Evolutionary conservation across 2,797 vertebrate genomes (phyloP).

Genomic region (Natrix natrix): DNA sequence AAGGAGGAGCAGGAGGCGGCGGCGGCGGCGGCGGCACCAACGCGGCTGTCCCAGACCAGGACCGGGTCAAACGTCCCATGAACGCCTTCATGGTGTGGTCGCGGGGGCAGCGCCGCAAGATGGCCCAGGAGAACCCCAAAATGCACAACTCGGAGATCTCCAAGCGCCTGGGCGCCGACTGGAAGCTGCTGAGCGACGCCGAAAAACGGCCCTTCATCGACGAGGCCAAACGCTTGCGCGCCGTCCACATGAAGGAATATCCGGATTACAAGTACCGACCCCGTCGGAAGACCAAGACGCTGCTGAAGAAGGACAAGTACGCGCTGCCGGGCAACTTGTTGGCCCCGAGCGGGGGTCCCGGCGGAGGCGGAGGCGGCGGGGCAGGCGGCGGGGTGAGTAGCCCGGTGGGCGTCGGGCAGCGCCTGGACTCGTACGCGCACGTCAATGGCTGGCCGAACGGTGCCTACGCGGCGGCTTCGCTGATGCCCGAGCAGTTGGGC

Average conservation of each 20-base stretch:
- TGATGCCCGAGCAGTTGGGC: constrained; percentile 96
- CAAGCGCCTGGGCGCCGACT: constrained; percentile 95
- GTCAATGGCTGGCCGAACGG: constrained; percentile 99
- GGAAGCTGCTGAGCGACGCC: constrained; percentile 96
- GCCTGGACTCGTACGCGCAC: constrained; percentile 95
- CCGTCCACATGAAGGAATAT: constrained; percentile 99
- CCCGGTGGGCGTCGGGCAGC: constrained; percentile 90
- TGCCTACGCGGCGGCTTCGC: constrained; percentile 80
- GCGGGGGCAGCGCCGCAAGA: constrained; percentile 92
- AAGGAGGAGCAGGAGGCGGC: constrained; percentile 77
- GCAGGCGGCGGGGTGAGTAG: constrained; percentile 78
- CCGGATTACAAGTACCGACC: constrained; percentile 99
- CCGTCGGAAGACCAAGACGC: constrained; percentile 97
- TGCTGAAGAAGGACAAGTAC: constrained; percentile 99
- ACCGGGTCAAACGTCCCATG: constrained; percentile 97
- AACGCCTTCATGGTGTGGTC: constrained; percentile 99
- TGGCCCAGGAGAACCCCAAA: constrained; percentile 98
- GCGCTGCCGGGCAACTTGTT: constrained; percentile 89
- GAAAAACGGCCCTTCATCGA: constrained; percentile 98
- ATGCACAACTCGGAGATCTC: constrained; percentile 99
- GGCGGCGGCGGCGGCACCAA: constrained; percentile 70
- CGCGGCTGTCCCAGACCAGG: constrained; percentile 84
- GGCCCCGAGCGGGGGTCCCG: constrained; percentile 73
- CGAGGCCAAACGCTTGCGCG: constrained; percentile 94
- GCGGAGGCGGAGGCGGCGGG: constrained; percentile 71